Percentiles rank a stretch among this genome's conserved stretches.
These are phyloP conservation scores for Ascaphus truei DNA, from an alignment of 2,113 vertebrate species.

Conservation along the genomic window DNA sequence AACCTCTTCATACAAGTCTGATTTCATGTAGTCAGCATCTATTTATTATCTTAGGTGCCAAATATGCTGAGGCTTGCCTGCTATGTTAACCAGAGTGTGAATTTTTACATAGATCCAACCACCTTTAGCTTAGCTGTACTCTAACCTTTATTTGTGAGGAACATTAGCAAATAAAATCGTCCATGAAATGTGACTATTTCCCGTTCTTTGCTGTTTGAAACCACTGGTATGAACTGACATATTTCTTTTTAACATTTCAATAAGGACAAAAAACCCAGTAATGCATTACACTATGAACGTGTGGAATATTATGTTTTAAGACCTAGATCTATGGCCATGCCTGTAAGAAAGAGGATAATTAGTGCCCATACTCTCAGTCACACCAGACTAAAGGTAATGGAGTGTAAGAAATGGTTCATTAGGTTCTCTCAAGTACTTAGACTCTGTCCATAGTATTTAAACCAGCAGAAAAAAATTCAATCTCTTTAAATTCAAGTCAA, in stretches of 20 bases:
- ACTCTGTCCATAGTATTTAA: conserved; percentile 78
- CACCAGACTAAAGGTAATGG: conserved; percentile 79
- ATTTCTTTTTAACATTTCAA: conserved; percentile 61
- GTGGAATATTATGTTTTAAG: conserved; percentile 68
- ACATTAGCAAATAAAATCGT: conserved; percentile 47
- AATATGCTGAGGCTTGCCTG: too few relatives aligned
- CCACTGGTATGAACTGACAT: conserved; percentile 47
- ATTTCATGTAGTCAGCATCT: too few relatives aligned
- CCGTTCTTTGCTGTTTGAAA: conserved; percentile 21
- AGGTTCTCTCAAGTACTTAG: conserved; percentile 75
- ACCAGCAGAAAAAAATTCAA: conserved; percentile 65
- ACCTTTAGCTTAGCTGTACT: background rate
- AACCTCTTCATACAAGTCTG: too few relatives aligned
- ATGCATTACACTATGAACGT: conserved; percentile 56
- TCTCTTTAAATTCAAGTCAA: conserved; percentile 69
- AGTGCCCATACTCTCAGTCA: conserved; percentile 69
- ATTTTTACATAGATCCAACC: background rate
- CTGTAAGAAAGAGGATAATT: conserved; percentile 72
- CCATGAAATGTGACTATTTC: conserved; percentile 48
- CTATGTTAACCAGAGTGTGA: background rate
- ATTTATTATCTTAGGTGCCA: too few relatives aligned
- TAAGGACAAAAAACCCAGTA: conserved; percentile 58
- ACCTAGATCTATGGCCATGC: conserved; percentile 63
- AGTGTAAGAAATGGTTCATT: conserved; percentile 80
- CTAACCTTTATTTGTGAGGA: conserved; percentile 19